Evolutionary conservation across 2,113 vertebrate species (phyloP).

Genomic region (Fregetta grallaria): DNA sequence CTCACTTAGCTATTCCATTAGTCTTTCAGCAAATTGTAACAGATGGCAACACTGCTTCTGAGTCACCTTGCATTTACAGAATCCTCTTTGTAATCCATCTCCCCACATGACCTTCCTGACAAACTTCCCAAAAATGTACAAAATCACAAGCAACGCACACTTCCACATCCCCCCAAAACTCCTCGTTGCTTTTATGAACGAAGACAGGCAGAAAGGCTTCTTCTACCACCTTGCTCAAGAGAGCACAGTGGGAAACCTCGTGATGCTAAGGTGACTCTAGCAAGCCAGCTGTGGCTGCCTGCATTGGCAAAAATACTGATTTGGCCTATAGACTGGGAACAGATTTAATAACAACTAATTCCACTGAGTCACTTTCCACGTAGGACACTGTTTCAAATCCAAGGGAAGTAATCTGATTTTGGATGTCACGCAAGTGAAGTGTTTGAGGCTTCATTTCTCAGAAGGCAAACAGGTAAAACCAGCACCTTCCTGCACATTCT

Average conservation of each 20-base stretch:
- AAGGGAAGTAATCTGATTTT: not conserved
- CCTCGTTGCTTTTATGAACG: not conserved
- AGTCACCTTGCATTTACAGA: not conserved
- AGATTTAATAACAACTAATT: not conserved
- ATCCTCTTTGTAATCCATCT: not conserved
- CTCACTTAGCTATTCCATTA: not conserved
- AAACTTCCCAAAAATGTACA: not conserved
- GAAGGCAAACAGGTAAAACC: not conserved
- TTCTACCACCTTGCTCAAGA: not conserved
- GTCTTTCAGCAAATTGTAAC: not conserved
- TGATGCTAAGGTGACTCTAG: not conserved
- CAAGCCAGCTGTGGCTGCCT: not conserved
- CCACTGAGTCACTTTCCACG: not conserved
- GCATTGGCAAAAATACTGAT: not conserved
- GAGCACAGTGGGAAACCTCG: not conserved
- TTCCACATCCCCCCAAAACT: not conserved
- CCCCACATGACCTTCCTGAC: not conserved
- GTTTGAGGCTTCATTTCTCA: not conserved
- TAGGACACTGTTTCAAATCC: not conserved
- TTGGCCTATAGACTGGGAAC: not conserved
- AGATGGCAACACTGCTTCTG: not conserved
- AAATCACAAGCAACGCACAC: not conserved
- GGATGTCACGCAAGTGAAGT: fast-evolving
- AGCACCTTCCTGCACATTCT: not conserved
- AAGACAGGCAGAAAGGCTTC: not conserved